Percentiles rank a stretch among this genome's conserved stretches.
Conservation (phyloP, 2,888 invertebrate species). For the Leucophenga montana region DNA sequence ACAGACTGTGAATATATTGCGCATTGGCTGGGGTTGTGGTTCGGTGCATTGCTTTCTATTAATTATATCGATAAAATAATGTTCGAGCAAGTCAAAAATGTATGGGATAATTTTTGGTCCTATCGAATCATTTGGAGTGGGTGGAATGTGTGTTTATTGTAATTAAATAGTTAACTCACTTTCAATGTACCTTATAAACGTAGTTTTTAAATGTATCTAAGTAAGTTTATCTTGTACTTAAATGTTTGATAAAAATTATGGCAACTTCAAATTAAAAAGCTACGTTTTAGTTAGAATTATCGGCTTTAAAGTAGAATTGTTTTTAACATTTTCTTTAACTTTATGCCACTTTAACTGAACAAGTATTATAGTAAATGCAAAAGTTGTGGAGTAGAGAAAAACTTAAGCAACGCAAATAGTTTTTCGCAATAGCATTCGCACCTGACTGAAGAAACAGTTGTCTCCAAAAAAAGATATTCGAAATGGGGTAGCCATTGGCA, state of each 20-base stretch:
- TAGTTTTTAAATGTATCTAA: not conserved
- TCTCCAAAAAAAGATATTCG: not conserved
- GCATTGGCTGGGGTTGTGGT: not conserved
- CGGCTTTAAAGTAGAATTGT: too few relatives aligned
- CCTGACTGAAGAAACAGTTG: constrained; percentile 3
- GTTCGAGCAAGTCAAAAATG: not conserved
- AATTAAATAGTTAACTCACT: constrained; percentile 2
- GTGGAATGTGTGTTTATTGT: not conserved
- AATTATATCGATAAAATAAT: constrained; percentile 31
- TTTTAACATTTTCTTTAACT: too few relatives aligned
- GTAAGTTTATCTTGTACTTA: too few relatives aligned
- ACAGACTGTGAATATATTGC: not conserved
- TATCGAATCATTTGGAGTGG: not conserved
- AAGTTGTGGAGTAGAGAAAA: not conserved
- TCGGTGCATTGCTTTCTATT: constrained; percentile 5
- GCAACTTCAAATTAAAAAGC: too few relatives aligned
- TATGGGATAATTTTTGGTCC: not conserved
- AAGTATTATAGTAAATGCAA: too few relatives aligned
- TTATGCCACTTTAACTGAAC: too few relatives aligned
- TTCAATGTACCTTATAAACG: not conserved
- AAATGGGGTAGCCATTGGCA: not conserved
- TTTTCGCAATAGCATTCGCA: constrained; percentile 4
- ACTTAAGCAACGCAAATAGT: not conserved
- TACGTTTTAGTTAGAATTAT: too few relatives aligned
- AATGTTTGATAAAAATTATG: too few relatives aligned